Evolutionary conservation across 2,888 invertebrate species (phyloP), one percentile per base, ranked within the genome.

Genomic region (Phorcus lineatus): DNA sequence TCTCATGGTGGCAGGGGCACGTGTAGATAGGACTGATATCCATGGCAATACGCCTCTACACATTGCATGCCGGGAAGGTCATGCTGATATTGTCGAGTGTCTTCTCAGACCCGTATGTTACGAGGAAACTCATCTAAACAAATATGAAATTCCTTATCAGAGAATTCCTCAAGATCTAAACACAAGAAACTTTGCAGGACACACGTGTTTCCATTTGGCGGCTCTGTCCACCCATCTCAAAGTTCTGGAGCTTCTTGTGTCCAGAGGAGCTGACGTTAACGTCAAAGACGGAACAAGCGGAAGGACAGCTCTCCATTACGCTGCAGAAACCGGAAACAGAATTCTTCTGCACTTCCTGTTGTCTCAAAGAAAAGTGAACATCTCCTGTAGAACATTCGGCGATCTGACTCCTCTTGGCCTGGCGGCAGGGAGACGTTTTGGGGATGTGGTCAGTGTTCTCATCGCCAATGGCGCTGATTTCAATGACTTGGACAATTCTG

Each of bases 31-130:
- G 74, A 94, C 96, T 75, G 97, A 97, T 91, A 93, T 95, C 78
- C 94, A 95, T 82, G 98, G 98, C 2, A 97, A 97, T 92, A 97
- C 97, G 0, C 96, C 98, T 0, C 93, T 98, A 9, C 98, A 98
- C 92, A 94, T 97, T 82, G 97, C 98, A 0, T 96, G 96, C 81
- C 94, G 95, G 82, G 94, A 94, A 22, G 96, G 96, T 11, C 95
- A 96, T 90, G 89, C 95, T 47, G 94, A 95, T 55, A 96, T 96
- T 90, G 95, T 97, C 13, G 95, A 95, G 88, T 96, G 96, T 0
- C 94, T 98, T 66, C 95, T 96, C 0, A 95, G 94, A 0, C 92
- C 92, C 9, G 81, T 90, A 0, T 79, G 74, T 6, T 82, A 86
- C 7, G 81, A 84, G 13, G 90, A 90, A 75, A 93, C 89, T 7